Base-by-base conservation (phyloP, 2,113 vertebrate species). In the Salvator merianae region DNA sequence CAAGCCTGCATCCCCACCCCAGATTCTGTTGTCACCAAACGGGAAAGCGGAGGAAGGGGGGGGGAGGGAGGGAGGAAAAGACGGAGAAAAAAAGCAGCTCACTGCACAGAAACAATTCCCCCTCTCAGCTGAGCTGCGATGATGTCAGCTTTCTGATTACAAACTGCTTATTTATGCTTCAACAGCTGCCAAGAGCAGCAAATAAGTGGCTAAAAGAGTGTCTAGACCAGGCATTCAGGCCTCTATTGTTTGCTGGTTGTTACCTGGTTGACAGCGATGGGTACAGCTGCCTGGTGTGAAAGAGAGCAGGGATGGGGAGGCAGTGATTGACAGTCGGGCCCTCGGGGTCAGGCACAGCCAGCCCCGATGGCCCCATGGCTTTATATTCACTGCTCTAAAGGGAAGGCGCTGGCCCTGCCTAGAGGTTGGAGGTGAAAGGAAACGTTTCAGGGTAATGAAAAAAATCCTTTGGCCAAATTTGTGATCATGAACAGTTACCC, bases 201-300 rank as follows among this genome's bases (percentile, higher is more conserved):
- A 97, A 96, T 97, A 97, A 97, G 97, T 96, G 97, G 96, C 97
- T 97, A 97, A 97, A 97, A 97, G 96, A 97, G 97, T 97, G 97
- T 97, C 97, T 97, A 97, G 96, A 97, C 97, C 97, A 95, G 96
- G 95, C 96, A 97, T 97, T 97, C 96, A 97, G 96, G 95, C 96
- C 95, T 93, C 96, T 95, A 97, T 97, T 97, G 97, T 97, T 95
- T 96, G 95, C 93, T 91, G 93, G 96, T 96, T 96, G 97, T 96
- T 97, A 97, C 97, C 96, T 97, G 97, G 96, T 97, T 97, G 96
- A 97, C 97, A 97, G 96, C 96, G 94, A 96, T 96, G 96, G 96
- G 96, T 96, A 96, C 97, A 97, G 97, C 97, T 97, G 96, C 96
- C 95, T 96, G 93, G 94, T 95, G 96, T 97, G 96, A 97, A 97